Percentiles rank a stretch among this genome's conserved stretches.
phyloP scores from a whole-genome alignment of 1,140 invertebrate species.

The Atopsyche davidsoni region DNA sequence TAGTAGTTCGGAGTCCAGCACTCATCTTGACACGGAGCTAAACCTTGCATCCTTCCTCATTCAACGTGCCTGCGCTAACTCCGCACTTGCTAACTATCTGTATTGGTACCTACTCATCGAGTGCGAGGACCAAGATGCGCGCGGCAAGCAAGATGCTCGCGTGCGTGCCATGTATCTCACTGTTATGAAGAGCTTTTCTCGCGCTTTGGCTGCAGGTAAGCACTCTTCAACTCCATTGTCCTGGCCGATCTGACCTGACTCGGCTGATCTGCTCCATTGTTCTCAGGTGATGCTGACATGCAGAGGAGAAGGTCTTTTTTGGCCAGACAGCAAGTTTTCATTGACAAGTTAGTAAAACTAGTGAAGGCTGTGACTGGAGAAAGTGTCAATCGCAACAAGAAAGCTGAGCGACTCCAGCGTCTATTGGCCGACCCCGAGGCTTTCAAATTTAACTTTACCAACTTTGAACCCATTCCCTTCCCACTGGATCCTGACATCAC shows the following conservation, averaged over 20 bases:
- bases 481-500: conserved; percentile 88
- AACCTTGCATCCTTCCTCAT: conserved; percentile 92
- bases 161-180: conserved; percentile 82
- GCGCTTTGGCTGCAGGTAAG: conserved; percentile 55
- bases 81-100: conserved; percentile 89
- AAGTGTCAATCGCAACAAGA: conserved; percentile 86
- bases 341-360: conserved; percentile 84
- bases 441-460: conserved; percentile 83
- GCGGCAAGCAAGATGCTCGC: conserved; percentile 65
- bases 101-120: conserved; percentile 96
- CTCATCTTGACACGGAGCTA: conserved; percentile 57
- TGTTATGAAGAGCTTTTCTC: conserved; percentile 83
- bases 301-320: conserved; percentile 66
- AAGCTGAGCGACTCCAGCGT: conserved; percentile 81
- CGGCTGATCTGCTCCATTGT: not conserved
- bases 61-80: conserved; percentile 80
- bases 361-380: conserved; percentile 88
- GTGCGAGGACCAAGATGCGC: conserved; percentile 73
- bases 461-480: conserved; percentile 89
- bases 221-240: not conserved
- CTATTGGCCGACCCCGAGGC: conserved; percentile 74
- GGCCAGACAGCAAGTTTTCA: conserved; percentile 79
- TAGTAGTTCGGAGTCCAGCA: too few relatives aligned
- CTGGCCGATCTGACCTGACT: not conserved
- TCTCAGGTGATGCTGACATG: conserved; percentile 59